These are phyloP conservation scores for Perognathus longimembris DNA, from an alignment of 2,113 vertebrate genomes.

Conservation along the genomic window DNA sequence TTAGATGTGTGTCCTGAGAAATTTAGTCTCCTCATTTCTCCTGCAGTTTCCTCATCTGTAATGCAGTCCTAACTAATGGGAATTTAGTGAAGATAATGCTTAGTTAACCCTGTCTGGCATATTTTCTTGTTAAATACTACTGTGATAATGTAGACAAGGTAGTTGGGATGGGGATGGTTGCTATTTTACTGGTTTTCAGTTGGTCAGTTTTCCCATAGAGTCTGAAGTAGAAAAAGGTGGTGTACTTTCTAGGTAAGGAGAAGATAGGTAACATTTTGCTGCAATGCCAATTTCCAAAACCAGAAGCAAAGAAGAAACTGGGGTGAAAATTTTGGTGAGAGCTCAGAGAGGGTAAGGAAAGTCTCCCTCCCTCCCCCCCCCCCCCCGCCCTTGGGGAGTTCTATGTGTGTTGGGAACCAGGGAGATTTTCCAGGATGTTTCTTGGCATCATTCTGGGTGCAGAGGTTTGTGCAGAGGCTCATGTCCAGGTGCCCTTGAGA, in stretches of 20 bases:
- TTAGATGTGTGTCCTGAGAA: neutral
- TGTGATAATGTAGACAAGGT: neutral
- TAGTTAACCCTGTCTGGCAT: too few species aligned
- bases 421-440: neutral
- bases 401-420: fast-evolving
- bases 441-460: fast-evolving
- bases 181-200: neutral
- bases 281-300: neutral
- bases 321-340: neutral
- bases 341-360: too few species aligned
- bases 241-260: neutral
- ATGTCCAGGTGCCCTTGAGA: fast-evolving
- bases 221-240: neutral
- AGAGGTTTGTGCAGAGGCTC: neutral
- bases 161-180: fast-evolving
- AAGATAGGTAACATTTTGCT: neutral
- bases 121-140: neutral
- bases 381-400: too few species aligned
- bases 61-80: too few species aligned
- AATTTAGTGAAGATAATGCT: too few species aligned
- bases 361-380: too few species aligned
- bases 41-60: too few species aligned
- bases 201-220: neutral
- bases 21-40: neutral
- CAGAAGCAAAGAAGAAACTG: neutral